phyloP scores from a whole-genome alignment of 2,797 vertebrate species.

The Pangasius sanitwongsei region DNA sequence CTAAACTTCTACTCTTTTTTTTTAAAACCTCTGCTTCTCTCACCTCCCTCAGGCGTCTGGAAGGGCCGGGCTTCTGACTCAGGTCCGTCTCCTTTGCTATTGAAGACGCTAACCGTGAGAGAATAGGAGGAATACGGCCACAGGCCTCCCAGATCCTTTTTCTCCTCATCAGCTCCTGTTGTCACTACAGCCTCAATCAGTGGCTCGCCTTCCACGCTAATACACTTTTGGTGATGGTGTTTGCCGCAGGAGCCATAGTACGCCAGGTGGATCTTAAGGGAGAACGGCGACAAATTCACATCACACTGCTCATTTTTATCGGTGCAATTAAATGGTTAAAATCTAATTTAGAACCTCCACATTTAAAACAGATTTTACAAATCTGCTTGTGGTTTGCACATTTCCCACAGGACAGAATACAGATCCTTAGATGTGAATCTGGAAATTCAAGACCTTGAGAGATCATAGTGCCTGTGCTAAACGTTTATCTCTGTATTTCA shows the following conservation, averaged over 20 bases:
- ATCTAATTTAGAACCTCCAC: not conserved
- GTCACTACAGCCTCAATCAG: slow-evolving; percentile 58
- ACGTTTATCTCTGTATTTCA: not conserved
- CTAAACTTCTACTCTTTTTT: not conserved
- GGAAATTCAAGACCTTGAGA: not conserved
- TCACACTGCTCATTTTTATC: not conserved
- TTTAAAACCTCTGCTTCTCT: slow-evolving; percentile 56
- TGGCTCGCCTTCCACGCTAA: slow-evolving; percentile 52
- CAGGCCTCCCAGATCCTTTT: slow-evolving; percentile 72
- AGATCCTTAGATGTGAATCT: not conserved
- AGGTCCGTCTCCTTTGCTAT: slow-evolving; percentile 82
- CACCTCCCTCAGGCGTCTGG: slow-evolving; percentile 83
- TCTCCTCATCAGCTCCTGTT: slow-evolving; percentile 68
- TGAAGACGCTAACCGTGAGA: slow-evolving; percentile 78
- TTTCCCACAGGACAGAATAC: slow-evolving; percentile 3
- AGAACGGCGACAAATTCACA: not conserved
- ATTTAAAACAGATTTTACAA: not conserved
- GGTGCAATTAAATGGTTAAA: not conserved
- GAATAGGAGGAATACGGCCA: slow-evolving; percentile 81
- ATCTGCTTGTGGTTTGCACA: not conserved
- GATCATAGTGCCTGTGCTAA: not conserved
- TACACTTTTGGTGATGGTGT: slow-evolving; percentile 57
- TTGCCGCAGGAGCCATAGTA: slow-evolving; percentile 60
- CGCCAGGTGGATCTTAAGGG: slow-evolving; percentile 70
- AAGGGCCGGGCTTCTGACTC: slow-evolving; percentile 73